Percentiles rank a stretch among this genome's conserved stretches.
Conservation (phyloP, 2,888 invertebrate genomes). For the Eugnorisma glareosa region DNA sequence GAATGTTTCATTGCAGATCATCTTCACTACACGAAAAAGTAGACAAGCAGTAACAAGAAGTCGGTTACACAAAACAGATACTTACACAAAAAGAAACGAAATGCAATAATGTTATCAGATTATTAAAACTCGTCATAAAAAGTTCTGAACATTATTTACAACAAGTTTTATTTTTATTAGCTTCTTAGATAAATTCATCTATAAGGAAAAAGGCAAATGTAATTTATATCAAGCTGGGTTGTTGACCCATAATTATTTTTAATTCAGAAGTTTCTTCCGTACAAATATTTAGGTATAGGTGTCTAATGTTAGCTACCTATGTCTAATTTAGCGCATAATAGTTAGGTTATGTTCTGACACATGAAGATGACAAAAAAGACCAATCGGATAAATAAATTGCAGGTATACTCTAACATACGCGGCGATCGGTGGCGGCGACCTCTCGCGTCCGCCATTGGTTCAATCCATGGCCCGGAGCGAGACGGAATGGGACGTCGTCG, state of each 20-base stretch:
- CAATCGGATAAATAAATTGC: background rate
- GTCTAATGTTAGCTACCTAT: background rate
- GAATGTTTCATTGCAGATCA: background rate
- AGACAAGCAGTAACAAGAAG: background rate
- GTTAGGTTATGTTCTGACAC: background rate
- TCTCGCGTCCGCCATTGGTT: too few species aligned
- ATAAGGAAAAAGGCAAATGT: background rate
- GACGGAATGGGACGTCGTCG: too few species aligned
- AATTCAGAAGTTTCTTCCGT: background rate
- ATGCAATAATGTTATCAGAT: background rate
- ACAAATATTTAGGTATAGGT: background rate
- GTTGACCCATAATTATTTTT: background rate
- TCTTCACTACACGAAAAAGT: background rate
- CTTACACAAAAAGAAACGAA: background rate
- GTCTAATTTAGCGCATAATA: background rate
- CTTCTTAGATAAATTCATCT: background rate
- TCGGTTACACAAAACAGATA: background rate
- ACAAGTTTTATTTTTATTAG: background rate
- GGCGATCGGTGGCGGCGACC: too few species aligned
- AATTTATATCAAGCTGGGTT: background rate
- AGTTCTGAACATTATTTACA: background rate
- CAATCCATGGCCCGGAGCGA: too few species aligned
- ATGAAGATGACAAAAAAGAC: background rate
- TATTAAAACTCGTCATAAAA: background rate
- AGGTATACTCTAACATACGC: too few species aligned